A percentile compares a stretch with the other conserved stretches of the same genome.
Conservation (phyloP, 2,113 vertebrate species). For the Tychaedon coryphoeus region DNA sequence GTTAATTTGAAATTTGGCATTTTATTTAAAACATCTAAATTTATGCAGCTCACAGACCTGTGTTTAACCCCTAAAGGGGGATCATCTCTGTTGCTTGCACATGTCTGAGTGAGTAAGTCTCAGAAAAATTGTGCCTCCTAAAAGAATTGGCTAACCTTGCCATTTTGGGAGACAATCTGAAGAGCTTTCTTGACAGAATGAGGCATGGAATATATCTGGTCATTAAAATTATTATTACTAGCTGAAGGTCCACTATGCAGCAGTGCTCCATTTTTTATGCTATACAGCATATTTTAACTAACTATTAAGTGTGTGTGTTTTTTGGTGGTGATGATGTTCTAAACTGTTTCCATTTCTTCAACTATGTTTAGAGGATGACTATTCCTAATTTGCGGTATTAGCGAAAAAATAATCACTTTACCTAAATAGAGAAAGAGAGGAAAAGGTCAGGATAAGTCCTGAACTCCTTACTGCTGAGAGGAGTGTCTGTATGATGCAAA, state of each 20-base stretch:
- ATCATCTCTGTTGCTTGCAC: background rate
- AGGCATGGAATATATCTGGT: background rate
- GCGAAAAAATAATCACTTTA: background rate
- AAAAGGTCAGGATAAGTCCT: background rate
- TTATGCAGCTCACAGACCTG: background rate
- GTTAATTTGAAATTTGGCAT: background rate
- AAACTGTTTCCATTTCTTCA: background rate
- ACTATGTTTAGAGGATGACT: background rate
- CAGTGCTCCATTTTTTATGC: background rate
- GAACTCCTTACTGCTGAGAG: background rate
- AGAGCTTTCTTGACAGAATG: background rate
- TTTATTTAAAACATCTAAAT: background rate
- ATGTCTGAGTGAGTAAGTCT: background rate
- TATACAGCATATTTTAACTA: background rate
- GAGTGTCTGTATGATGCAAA: background rate
- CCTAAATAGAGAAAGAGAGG: background rate
- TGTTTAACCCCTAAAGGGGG: background rate
- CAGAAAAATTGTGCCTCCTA: background rate
- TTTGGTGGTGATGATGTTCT: background rate
- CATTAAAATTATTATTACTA: constrained; percentile 4
- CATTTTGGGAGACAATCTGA: background rate
- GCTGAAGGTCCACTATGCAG: background rate
- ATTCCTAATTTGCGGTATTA: background rate
- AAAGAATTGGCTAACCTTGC: background rate
- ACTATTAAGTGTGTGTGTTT: background rate